These are phyloP conservation scores for Callocephalon fimbriatum DNA, from an alignment of 2,113 vertebrate genomes.

Conservation along the genomic window DNA sequence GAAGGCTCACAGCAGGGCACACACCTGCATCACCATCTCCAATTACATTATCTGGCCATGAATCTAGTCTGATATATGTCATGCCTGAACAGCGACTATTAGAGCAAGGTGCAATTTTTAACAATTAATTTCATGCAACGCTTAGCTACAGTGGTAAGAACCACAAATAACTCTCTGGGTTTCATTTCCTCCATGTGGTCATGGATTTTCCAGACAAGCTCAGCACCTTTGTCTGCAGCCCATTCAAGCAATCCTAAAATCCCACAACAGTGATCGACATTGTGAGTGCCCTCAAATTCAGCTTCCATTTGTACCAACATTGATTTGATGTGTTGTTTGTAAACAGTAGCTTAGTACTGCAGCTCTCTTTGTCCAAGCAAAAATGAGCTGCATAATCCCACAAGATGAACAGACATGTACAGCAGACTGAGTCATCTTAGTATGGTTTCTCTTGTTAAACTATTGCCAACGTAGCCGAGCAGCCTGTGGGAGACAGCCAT, in stretches of 20 bases:
- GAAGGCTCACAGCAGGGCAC: not conserved
- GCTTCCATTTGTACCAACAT: not conserved
- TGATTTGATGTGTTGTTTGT: not conserved
- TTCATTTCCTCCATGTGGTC: not conserved
- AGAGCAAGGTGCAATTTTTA: not conserved
- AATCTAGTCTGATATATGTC: not conserved
- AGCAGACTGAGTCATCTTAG: not conserved
- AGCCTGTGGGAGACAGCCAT: not conserved
- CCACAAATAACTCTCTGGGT: not conserved
- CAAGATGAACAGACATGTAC: not conserved
- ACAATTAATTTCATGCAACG: not conserved
- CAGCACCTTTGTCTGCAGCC: not conserved
- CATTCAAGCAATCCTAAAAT: not conserved
- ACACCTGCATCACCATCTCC: not conserved
- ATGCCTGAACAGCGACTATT: not conserved
- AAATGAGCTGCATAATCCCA: not conserved
- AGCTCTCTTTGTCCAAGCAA: not conserved
- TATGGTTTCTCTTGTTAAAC: not conserved
- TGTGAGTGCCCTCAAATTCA: not conserved
- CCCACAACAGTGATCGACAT: not conserved
- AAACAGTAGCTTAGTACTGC: not conserved
- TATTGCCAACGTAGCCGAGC: rapidly evolving
- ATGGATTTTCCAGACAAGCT: conserved; percentile 42
- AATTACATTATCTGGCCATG: not conserved
- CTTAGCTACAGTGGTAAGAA: not conserved